phyloP scores from a whole-genome alignment of 2,113 vertebrate genomes.

The Hylia prasina region DNA sequence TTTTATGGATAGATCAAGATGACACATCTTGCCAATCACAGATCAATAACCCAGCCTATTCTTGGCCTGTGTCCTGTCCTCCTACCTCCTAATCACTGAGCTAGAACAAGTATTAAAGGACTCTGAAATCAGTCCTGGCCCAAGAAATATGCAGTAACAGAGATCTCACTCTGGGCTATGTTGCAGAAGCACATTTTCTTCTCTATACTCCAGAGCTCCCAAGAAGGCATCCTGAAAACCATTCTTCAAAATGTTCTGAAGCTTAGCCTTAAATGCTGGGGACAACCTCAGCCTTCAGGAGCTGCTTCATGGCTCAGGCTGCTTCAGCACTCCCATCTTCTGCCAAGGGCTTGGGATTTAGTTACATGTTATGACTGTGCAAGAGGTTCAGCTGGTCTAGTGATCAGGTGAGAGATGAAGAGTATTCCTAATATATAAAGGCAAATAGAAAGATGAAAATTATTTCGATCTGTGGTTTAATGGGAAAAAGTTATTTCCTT shows the following conservation, averaged over 20 bases:
- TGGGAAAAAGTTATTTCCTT: not conserved
- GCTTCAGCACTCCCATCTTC: not conserved
- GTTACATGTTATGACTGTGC: not conserved
- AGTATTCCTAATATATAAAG: not conserved
- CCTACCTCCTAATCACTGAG: not conserved
- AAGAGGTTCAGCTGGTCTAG: not conserved
- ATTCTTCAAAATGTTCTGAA: not conserved
- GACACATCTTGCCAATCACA: not conserved
- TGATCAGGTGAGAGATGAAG: not conserved
- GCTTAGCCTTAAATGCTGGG: not conserved
- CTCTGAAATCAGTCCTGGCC: not conserved
- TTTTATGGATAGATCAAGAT: not conserved
- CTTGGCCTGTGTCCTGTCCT: not conserved
- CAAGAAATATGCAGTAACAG: not conserved
- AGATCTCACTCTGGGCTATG: rapidly evolving
- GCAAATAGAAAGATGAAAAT: not conserved
- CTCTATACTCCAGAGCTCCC: not conserved
- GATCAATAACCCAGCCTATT: not conserved
- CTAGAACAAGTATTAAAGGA: not conserved
- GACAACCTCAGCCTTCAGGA: not conserved
- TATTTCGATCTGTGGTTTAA: not conserved
- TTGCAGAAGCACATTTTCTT: not conserved
- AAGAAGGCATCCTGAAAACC: not conserved
- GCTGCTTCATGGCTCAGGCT: not conserved
- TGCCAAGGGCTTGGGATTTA: not conserved